Evolutionary conservation across 2,113 vertebrate species (phyloP).

Genomic region (Prietella phreatophila): DNA sequence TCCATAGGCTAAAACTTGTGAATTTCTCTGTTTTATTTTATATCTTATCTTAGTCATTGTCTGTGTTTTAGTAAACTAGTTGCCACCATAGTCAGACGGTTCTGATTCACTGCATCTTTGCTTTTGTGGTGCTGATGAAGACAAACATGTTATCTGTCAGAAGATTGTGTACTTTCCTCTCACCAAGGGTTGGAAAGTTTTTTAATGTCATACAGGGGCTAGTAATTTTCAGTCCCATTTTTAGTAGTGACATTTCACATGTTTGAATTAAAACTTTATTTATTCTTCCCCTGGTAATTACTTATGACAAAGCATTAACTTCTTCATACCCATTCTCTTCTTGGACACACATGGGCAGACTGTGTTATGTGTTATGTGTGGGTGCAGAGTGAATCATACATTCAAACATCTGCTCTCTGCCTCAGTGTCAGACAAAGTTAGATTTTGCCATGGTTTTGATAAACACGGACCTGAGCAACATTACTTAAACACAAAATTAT

Average conservation of each 20-base stretch:
- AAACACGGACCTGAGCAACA: slow-evolving; percentile 18
- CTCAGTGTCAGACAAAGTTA: slow-evolving; percentile 35
- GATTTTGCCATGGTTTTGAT: slow-evolving; percentile 23
- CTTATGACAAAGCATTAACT: neutral
- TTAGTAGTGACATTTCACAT: slow-evolving; percentile 64
- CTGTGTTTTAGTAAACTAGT: slow-evolving; percentile 62
- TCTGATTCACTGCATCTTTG: slow-evolving; percentile 64
- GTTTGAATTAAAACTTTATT: slow-evolving; percentile 61
- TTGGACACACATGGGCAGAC: slow-evolving; percentile 69
- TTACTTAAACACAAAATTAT: slow-evolving; percentile 6
- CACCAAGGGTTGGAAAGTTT: slow-evolving; percentile 48
- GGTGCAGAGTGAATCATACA: slow-evolving; percentile 53
- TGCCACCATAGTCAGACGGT: slow-evolving; percentile 59
- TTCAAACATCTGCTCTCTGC: slow-evolving; percentile 44
- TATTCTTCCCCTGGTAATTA: slow-evolving; percentile 42
- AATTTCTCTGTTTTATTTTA: neutral
- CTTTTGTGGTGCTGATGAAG: slow-evolving; percentile 47
- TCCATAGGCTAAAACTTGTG: slow-evolving; percentile 19
- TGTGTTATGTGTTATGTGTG: slow-evolving; percentile 43
- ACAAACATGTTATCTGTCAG: slow-evolving; percentile 53
- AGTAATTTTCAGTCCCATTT: slow-evolving; percentile 59
- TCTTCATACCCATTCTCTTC: slow-evolving; percentile 6
- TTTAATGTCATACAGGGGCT: slow-evolving; percentile 50
- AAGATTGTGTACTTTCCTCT: slow-evolving; percentile 47
- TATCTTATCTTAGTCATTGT: slow-evolving; percentile 33